These are phyloP conservation scores for Cettia cetti DNA, from an alignment of 2,113 vertebrate species.

Conservation along the genomic window DNA sequence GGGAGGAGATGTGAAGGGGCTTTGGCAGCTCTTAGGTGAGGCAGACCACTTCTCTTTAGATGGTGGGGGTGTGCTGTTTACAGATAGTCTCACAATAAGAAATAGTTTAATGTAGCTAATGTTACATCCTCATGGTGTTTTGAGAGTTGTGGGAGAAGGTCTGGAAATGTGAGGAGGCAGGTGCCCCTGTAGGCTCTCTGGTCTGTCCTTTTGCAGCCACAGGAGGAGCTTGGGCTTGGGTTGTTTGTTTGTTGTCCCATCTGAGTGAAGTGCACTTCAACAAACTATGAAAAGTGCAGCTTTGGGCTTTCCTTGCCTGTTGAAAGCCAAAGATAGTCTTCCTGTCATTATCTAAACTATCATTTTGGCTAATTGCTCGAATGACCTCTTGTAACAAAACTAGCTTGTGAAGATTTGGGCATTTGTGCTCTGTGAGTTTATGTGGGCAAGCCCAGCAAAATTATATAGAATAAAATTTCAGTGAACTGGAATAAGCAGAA, in stretches of 20 bases:
- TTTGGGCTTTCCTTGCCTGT: neutral
- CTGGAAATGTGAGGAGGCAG: neutral
- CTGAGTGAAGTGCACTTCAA: neutral
- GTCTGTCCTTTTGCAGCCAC: neutral
- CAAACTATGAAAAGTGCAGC: fast-evolving
- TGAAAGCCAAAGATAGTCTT: neutral
- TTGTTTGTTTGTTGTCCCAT: neutral
- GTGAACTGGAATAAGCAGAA: neutral
- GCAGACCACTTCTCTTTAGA: fast-evolving
- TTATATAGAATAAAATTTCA: fast-evolving
- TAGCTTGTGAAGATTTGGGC: neutral
- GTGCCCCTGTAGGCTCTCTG: fast-evolving
- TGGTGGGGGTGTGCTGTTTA: fast-evolving
- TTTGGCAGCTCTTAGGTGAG: fast-evolving
- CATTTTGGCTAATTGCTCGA: fast-evolving
- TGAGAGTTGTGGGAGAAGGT: neutral
- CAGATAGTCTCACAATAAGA: fast-evolving
- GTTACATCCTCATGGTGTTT: fast-evolving
- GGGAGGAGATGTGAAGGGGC: fast-evolving
- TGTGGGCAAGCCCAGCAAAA: neutral
- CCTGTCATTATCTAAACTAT: neutral
- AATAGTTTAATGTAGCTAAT: fast-evolving
- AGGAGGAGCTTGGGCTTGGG: neutral
- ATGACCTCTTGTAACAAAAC: neutral
- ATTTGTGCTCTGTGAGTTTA: neutral